Evolutionary conservation across 2,113 vertebrate species (phyloP), one percentile per base, ranked within the genome.

Genomic region (Thinocorus orbignyianus): DNA sequence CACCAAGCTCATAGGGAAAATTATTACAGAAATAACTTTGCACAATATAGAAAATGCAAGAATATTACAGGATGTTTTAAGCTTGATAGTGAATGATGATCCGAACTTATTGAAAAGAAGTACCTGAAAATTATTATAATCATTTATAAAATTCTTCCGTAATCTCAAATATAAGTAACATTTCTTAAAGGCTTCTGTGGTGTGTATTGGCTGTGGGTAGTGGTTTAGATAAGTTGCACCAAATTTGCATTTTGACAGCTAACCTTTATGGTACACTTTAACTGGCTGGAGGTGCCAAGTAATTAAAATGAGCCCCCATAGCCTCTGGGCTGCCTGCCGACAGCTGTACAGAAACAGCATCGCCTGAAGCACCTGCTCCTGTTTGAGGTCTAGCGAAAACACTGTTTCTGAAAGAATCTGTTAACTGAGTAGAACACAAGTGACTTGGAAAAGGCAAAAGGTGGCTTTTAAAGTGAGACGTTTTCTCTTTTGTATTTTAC

Each of bases 261-360:
- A 90, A 85, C 44, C 69, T 94, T 96, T 81, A 77, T 64, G 57
- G 65, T 64, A 31, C 0, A 0, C 31, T 93, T 81, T 84, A 93
- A 94, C 74, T 90, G 58, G 25, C 39, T 25, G 52, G 65, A 80
- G 46, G 57, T 83, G 81, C 77, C 88, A 94, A 80, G 69, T 88
- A 94, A 96, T 94, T 95, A 94, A 94, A 86, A 90, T 48, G 49
- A 94, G 48, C 30, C 41, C 93, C 42, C 17, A 15, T n/a, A 69
- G 79, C 68, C 76, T 86, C 84, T 87, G 86, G 88, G 57, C 71
- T 94, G 65, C 24, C 71, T 95, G 73, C 71, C 5, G n/a, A 41
- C 72, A 65, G 37, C 76, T 54, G 54, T 46, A 66, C 37, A 70
- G 55, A 90, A 89, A 37, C 46, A 18, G 19, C 49, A 95, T 85